Conservation (phyloP, 2,797 vertebrate species). For the Oryzias dopingdopingensis region DNA sequence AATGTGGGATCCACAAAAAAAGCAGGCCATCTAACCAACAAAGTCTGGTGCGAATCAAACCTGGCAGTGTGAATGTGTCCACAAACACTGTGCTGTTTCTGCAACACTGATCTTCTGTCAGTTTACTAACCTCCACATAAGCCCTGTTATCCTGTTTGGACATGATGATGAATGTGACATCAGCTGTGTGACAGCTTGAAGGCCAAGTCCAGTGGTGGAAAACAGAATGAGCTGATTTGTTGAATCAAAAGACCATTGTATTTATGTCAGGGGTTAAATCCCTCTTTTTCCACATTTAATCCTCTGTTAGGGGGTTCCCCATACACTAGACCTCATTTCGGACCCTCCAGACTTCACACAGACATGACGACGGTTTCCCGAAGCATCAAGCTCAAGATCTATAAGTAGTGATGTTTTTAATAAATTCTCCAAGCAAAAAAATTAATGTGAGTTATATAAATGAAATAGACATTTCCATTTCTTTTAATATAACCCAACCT, state of each 20-base stretch:
- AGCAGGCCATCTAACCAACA: too few relatives aligned
- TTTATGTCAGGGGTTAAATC: conserved; percentile 70
- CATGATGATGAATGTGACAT: conserved; percentile 34
- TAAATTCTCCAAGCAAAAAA: too few relatives aligned
- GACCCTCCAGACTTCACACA: conserved; percentile 41
- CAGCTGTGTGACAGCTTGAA: conserved; percentile 33
- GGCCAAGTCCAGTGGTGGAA: conserved; percentile 24
- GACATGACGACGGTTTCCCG: conserved; percentile 10
- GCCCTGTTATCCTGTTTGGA: conserved; percentile 25
- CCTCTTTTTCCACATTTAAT: conserved; percentile 56
- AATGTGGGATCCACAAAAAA: too few relatives aligned
- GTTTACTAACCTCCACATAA: conserved; percentile 7
- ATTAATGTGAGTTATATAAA: too few relatives aligned
- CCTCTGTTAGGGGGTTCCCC: conserved; percentile 60
- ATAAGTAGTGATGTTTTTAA: too few relatives aligned
- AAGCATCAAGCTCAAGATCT: conserved; percentile 1
- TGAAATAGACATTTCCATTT: too few relatives aligned
- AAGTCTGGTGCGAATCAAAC: too few relatives aligned
- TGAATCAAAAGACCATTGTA: conserved; percentile 63
- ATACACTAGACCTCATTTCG: conserved; percentile 48
- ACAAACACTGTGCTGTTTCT: conserved; percentile 9
- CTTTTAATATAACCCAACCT: too few relatives aligned
- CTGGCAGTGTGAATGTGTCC: too few relatives aligned
- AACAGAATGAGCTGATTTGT: conserved; percentile 49
- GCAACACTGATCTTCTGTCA: conserved; percentile 17